Percentiles rank a stretch among this genome's conserved stretches.
These are phyloP conservation scores for Cavia aperea DNA, from an alignment of 2,113 vertebrate genomes.

Conservation along the genomic window DNA sequence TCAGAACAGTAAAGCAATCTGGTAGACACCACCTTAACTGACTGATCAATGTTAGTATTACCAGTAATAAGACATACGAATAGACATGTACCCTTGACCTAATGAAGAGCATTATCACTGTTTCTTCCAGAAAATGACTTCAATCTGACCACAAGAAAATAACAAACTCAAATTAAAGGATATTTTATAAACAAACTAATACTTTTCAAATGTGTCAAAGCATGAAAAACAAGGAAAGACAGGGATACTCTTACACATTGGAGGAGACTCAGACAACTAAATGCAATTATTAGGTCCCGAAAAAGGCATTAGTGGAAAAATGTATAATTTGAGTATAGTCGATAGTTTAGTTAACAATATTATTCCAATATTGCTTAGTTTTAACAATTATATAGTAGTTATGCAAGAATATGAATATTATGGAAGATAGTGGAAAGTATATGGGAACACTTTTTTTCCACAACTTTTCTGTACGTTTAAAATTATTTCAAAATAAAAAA, in stretches of 20 bases:
- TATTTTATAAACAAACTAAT: constrained; percentile 42
- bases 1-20: not conserved
- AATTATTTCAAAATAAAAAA: constrained; percentile 48
- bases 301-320: not conserved
- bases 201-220: constrained; percentile 3
- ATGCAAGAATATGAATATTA: not conserved
- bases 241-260: not conserved
- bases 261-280: not conserved
- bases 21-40: not conserved
- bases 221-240: constrained; percentile 34
- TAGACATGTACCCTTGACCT: not conserved
- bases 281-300: not conserved
- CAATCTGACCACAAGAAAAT: constrained; percentile 15
- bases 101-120: not conserved
- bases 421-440: not conserved
- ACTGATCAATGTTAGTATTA: not conserved
- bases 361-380: constrained; percentile 12
- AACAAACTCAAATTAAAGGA: not conserved
- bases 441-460: constrained; percentile 2
- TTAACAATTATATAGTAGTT: constrained; percentile 8
- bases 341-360: not conserved
- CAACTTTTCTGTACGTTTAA: constrained; percentile 17
- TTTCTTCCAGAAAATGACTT: not conserved
- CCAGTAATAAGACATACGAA: not conserved
- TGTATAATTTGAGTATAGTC: not conserved